Base-by-base conservation (phyloP, 2,888 invertebrate genomes). In the Hecatera dysodea region DNA sequence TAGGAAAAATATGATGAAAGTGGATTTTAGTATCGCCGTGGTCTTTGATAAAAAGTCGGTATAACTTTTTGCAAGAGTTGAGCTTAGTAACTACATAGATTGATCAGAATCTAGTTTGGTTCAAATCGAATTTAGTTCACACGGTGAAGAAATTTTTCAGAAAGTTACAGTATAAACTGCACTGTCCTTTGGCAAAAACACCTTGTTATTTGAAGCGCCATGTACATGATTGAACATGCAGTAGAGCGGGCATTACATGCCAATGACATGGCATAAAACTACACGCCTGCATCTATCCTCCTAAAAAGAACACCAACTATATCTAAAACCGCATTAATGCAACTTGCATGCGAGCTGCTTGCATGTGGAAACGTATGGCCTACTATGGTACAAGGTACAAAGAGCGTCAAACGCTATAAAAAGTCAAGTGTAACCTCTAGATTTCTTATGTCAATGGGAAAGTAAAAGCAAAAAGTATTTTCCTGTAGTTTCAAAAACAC, bases 81-180 rank as follows among this genome's bases (percentile, higher is more conserved):
- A 2, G 44, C n/a, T 17, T 22, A 36, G 15, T 15, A 36, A 56
- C 56, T 22, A 22, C 22, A 22, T n/a, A 15, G 12, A 55, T 55
- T 7, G 33, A 33, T 33, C 2, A 7, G 12, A 55, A 1, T 5
- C n/a, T 15, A 3, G 15, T 11, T 11, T 48, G 9, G 12, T 67
- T 19, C 4, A 29, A 50, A 67, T 22, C 15, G 27, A 68, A 27
- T 39, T 63, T 7, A n/a, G n/a, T 50, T 50, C 46, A 22, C 56
- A 22, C 5, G 15, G 33, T 22, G 15, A 56, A 22, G n/a, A 12
- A 27, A 27, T 42, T 7, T 44, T 19, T 44, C 19, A 44, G n/a
- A 6, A 17, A 29, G n/a, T 5, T n/a, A 63, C n/a, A 15, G 9
- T 19, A 15, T 6, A 36, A 27, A 63, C 15, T 27, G 27, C n/a